Base-by-base conservation (phyloP, 2,888 invertebrate genomes). In the Dexiosoma caninum region DNA sequence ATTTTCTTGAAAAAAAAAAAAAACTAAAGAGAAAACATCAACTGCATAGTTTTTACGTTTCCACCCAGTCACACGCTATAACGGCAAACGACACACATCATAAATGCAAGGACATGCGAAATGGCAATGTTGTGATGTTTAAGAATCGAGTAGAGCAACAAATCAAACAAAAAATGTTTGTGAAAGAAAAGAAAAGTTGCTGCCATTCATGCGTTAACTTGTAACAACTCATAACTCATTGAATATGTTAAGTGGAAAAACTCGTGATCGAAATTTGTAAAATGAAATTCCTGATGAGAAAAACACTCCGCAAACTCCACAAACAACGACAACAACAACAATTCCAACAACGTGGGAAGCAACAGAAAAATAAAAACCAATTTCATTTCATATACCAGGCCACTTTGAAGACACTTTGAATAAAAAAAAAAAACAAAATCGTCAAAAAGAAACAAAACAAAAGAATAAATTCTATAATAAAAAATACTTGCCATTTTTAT, bases 221-320 rank as follows among this genome's bases (percentile, higher is more conserved):
- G 59, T 80, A 71, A 71, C 80, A 76, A 76, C 80, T 80, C 71
- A 80, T 76, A 80, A 80, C 80, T 80, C 80, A 80, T 76, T 80
- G 80, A 76, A 80, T 80, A 71, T 74, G 83, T 82, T 80, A 83
- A 83, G 82, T 83, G 80, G 75, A 74, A 74, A 69, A 82, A 75
- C 71, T 79, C 83, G 83, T 82, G 82, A 82, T 78, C 82, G 78
- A 79, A 83, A 83, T 82, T 75, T 62, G 76, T 80, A 83, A 83
- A 78, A 74, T 66, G n/a, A n/a, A n/a, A n/a, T 14, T 60, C 64
- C 30, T 71, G 40, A 67, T 49, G 60, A 59, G 59, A 66, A 70
- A 64, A 75, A 30, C 23, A 64, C 60, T 46, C 32, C 19, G 9
- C 23, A n/a, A 16, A 27, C n/a, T n/a, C n/a, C n/a, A n/a, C n/a